A percentile compares a stretch with the other conserved stretches of the same genome.
phyloP scores from a whole-genome alignment of 1,140 invertebrate species.

The Yoshiicerus persimilis region DNA sequence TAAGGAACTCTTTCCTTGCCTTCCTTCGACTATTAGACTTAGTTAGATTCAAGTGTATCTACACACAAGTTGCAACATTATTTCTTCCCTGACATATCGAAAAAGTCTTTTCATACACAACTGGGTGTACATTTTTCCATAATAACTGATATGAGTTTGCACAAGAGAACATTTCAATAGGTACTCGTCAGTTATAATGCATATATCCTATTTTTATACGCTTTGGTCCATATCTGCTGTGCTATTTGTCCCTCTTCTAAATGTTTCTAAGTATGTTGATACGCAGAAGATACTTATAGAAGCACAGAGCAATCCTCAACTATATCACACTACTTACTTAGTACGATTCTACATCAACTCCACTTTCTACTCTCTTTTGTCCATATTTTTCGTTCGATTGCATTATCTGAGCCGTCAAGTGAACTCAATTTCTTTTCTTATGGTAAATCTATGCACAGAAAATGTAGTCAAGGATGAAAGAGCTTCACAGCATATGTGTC shows the following conservation, averaged over 20 bases:
- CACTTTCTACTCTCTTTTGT: not conserved
- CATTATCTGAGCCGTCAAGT: conserved; percentile 12
- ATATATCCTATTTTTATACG: not conserved
- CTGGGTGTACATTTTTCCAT: not conserved
- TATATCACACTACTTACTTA: not conserved
- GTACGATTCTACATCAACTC: not conserved
- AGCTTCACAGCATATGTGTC: conserved; percentile 3
- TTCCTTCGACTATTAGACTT: not conserved
- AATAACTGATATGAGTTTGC: conserved; percentile 3
- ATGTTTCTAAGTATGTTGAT: not conserved
- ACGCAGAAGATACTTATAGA: not conserved
- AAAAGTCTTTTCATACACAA: conserved; percentile 6
- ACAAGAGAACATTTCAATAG: not conserved
- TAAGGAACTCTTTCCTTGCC: not conserved
- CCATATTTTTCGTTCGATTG: conserved; percentile 7
- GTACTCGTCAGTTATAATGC: not conserved
- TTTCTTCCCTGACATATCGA: not conserved
- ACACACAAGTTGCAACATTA: not conserved
- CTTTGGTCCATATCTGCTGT: not conserved
- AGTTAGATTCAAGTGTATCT: not conserved
- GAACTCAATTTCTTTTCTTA: conserved; percentile 20
- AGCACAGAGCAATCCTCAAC: not conserved
- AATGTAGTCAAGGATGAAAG: not conserved
- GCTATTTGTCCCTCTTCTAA: not conserved
- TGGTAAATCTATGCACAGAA: conserved; percentile 5